phyloP scores from a whole-genome alignment of 37 sponge, comb jelly and placozoan species.

The Beroe forskalii region DNA sequence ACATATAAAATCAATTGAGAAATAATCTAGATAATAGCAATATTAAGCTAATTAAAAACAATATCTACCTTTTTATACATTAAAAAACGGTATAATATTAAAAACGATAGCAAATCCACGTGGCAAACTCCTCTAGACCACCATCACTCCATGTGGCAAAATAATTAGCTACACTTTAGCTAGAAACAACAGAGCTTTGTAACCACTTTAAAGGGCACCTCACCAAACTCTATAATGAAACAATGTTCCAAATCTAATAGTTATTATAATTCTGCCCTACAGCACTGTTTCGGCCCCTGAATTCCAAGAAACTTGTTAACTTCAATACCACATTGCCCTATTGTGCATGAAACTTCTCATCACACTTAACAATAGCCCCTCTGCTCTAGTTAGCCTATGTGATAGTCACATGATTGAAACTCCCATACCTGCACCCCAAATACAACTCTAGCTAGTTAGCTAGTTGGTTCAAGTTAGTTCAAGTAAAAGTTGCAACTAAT shows the following conservation, averaged over 20 bases:
- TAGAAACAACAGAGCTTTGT: background rate
- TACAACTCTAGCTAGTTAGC: background rate
- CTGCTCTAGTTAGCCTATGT: background rate
- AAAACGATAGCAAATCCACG: no score
- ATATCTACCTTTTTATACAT: no score
- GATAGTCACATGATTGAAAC: background rate
- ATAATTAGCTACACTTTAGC: background rate
- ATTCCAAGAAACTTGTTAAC: background rate
- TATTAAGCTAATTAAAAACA: no score
- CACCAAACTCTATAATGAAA: no score
- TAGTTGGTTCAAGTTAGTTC: background rate
- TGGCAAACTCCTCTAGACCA: background rate
- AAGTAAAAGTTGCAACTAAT: no score
- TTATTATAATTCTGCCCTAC: background rate
- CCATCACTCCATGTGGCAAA: background rate
- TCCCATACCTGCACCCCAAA: background rate
- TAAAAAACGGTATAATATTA: no score
- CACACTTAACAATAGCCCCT: background rate
- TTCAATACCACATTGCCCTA: background rate
- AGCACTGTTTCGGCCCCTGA: background rate
- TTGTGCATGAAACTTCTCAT: background rate
- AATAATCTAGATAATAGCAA: no score
- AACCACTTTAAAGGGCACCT: no score
- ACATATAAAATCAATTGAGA: no score
- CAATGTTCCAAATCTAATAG: no score